Percentiles rank a stretch among this genome's conserved stretches.
These are phyloP conservation scores for Atta texana DNA, from an alignment of 1,140 invertebrate species.

Conservation along the genomic window DNA sequence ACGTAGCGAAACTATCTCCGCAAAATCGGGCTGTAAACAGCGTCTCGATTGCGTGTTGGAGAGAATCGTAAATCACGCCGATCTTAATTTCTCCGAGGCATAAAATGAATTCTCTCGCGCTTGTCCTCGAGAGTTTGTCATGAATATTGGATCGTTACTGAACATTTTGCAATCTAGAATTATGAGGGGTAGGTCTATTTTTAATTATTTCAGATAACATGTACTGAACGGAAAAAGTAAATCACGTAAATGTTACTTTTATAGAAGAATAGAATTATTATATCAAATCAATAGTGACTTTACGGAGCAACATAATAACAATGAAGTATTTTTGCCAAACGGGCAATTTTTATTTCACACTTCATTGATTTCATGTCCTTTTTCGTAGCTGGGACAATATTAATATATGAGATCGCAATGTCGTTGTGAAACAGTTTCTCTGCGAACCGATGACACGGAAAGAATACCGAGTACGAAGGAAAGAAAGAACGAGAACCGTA, in stretches of 20 bases:
- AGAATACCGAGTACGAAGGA: slow-evolving; percentile 20
- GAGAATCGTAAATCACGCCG: slow-evolving; percentile 62
- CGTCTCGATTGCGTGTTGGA: slow-evolving; percentile 44
- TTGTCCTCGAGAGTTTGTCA: not conserved
- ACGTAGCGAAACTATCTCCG: slow-evolving; percentile 41
- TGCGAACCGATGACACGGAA: slow-evolving; percentile 53
- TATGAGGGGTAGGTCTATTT: not conserved
- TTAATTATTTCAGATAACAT: not conserved
- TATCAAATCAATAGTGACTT: not conserved
- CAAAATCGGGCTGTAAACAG: slow-evolving; percentile 40
- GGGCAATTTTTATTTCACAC: slow-evolving; percentile 31
- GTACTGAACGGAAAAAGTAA: not conserved
- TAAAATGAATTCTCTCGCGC: slow-evolving; percentile 36
- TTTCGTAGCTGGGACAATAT: slow-evolving; percentile 57
- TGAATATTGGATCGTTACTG: not conserved
- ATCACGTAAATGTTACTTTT: not conserved
- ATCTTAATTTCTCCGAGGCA: slow-evolving; percentile 24
- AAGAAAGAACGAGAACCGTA: slow-evolving; percentile 44
- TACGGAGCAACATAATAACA: slow-evolving; percentile 22
- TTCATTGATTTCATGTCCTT: slow-evolving; percentile 39
- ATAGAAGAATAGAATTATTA: slow-evolving; percentile 12
- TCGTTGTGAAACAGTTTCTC: slow-evolving; percentile 39
- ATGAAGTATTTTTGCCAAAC: slow-evolving; percentile 31
- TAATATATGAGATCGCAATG: slow-evolving; percentile 51
- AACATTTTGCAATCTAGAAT: not conserved